These are phyloP conservation scores for Cichladusa arquata DNA, from an alignment of 2,113 vertebrate species.

Conservation along the genomic window DNA sequence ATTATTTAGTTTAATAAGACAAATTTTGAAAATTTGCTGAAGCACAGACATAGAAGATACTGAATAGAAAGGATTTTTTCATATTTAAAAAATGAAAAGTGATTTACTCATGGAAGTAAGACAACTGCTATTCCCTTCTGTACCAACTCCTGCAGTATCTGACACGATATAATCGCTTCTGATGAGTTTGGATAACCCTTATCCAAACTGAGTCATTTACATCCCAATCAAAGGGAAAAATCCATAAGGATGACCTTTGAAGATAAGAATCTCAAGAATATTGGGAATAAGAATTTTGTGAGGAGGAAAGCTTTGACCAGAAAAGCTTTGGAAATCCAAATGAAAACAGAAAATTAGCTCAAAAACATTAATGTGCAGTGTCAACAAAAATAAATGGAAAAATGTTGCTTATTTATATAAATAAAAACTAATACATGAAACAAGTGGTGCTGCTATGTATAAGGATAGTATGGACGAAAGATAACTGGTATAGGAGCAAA, in stretches of 20 bases:
- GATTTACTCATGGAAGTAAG: not conserved
- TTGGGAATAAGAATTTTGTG: not conserved
- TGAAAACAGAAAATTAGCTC: not conserved
- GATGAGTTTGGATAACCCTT: not conserved
- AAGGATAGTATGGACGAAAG: not conserved
- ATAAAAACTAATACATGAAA: not conserved
- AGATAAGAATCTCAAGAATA: not conserved
- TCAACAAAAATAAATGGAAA: not conserved
- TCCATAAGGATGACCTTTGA: not conserved
- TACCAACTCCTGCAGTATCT: not conserved
- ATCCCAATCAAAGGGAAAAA: not conserved
- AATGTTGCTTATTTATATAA: not conserved
- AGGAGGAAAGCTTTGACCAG: not conserved
- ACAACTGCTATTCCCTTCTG: not conserved
- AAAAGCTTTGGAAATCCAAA: not conserved
- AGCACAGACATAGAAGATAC: not conserved
- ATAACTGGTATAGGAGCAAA: not conserved
- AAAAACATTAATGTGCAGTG: not conserved
- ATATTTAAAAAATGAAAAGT: not conserved
- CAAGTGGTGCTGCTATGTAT: not conserved
- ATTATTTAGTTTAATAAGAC: not conserved
- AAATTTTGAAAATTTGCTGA: not conserved
- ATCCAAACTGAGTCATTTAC: not conserved
- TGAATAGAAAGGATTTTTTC: not conserved
- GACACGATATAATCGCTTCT: not conserved